phyloP scores from a whole-genome alignment of 2,797 vertebrate species.

The Neopelma chrysocephalum region DNA sequence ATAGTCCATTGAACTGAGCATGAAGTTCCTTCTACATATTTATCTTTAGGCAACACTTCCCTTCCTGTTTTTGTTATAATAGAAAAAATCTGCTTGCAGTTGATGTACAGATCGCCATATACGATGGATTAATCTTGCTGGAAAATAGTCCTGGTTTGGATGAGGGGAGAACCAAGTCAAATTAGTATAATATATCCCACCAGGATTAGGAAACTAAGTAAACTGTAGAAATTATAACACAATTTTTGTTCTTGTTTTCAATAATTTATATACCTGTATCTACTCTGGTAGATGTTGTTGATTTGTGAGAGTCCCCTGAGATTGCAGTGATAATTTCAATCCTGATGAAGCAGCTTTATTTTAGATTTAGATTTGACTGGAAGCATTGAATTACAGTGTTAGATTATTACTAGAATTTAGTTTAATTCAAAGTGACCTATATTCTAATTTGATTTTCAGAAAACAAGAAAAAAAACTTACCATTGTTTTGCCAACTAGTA shows the following conservation, averaged over 20 bases:
- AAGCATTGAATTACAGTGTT: neutral
- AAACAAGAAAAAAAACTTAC: neutral
- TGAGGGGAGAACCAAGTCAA: neutral
- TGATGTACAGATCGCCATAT: rapidly evolving
- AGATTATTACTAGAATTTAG: neutral
- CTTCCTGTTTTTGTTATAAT: neutral
- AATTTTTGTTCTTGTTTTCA: neutral
- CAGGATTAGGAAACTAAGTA: neutral
- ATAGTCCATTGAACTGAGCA: neutral
- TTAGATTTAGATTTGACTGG: neutral
- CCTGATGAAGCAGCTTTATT: neutral
- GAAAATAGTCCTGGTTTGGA: neutral
- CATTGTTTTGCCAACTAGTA: neutral
- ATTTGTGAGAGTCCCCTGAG: neutral
- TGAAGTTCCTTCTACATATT: neutral
- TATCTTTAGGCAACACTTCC: neutral
- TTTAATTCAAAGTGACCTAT: neutral
- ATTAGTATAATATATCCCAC: neutral
- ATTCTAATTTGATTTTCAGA: neutral
- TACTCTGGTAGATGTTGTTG: neutral
- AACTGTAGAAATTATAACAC: neutral
- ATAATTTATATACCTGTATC: neutral
- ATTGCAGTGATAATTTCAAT: neutral
- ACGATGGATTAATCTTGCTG: neutral
- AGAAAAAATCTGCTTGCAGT: neutral